phyloP scores from a whole-genome alignment of 2,888 invertebrate species.

The Petrolisthes cinctipes region DNA sequence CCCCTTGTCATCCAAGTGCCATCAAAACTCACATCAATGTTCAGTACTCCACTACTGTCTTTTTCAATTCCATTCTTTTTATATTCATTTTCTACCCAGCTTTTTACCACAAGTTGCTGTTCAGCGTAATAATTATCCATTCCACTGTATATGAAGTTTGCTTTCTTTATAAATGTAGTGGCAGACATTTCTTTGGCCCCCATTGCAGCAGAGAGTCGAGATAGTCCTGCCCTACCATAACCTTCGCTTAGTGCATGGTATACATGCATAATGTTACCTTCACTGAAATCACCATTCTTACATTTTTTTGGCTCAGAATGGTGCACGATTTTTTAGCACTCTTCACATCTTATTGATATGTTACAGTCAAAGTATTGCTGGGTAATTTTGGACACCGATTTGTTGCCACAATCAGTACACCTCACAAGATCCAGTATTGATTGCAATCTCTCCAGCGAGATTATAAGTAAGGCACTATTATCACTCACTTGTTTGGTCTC shows the following conservation, averaged over 20 bases:
- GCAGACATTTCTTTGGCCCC: background rate
- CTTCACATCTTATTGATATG: background rate
- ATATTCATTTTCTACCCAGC: too few relatives aligned
- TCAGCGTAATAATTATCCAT: too few relatives aligned
- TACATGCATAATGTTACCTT: constrained; percentile 14
- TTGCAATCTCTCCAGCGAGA: background rate
- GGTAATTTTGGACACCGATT: background rate
- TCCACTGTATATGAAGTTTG: too few relatives aligned
- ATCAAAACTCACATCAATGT: too few relatives aligned
- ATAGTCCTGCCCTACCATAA: constrained; percentile 13
- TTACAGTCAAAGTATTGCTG: constrained; percentile 19
- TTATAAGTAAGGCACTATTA: background rate
- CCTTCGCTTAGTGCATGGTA: constrained; percentile 9
- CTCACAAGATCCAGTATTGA: background rate
- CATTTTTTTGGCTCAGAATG: constrained; percentile 20
- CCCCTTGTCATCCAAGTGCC: constrained; percentile 36
- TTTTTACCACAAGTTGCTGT: too few relatives aligned
- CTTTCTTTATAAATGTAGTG: too few relatives aligned
- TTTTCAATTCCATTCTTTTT: too few relatives aligned
- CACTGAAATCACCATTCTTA: background rate
- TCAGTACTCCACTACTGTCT: background rate
- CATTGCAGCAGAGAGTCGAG: constrained; percentile 20
- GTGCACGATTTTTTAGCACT: constrained; percentile 8
- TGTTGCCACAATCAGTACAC: constrained; percentile 15
- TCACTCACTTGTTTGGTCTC: background rate